Evolutionary conservation across 1,140 invertebrate species (phyloP).

Genomic region (Nymphalis io): DNA sequence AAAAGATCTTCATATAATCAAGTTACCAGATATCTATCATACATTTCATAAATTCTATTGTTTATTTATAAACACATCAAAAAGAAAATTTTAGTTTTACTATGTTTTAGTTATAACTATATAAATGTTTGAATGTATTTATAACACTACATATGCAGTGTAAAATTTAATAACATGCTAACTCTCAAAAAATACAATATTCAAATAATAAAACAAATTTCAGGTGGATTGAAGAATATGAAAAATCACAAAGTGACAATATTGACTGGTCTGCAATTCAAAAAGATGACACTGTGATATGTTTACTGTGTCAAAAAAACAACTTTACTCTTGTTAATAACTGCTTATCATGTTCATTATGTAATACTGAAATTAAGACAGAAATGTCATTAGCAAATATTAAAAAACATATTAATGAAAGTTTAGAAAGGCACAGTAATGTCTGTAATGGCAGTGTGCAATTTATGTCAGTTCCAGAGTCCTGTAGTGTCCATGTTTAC

Average conservation of each 20-base stretch:
- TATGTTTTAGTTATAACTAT: no score
- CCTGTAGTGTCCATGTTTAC: constrained; percentile 59
- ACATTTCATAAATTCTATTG: no score
- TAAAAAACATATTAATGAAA: constrained; percentile 50
- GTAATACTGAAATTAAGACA: constrained; percentile 53
- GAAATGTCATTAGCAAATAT: constrained; percentile 47
- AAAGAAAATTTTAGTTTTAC: no score
- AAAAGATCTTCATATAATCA: no score
- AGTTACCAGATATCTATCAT: no score
- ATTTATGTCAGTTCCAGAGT: constrained; percentile 57
- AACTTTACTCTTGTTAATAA: constrained; percentile 51
- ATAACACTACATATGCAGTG: no score
- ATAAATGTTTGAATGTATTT: no score
- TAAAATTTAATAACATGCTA: no score
- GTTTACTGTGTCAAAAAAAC: constrained; percentile 65
- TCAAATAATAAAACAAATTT: constrained; percentile 28
- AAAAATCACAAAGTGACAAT: constrained; percentile 58
- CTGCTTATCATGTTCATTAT: constrained; percentile 50
- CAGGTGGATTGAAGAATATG: constrained; percentile 70
- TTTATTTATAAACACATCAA: no score
- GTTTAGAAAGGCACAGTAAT: constrained; percentile 55
- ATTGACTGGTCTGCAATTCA: constrained; percentile 60
- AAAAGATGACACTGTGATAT: constrained; percentile 64
- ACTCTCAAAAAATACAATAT: not conserved
- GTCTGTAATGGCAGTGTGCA: constrained; percentile 50